Conservation (phyloP, 2,888 invertebrate genomes). For the Cancer borealis region DNA sequence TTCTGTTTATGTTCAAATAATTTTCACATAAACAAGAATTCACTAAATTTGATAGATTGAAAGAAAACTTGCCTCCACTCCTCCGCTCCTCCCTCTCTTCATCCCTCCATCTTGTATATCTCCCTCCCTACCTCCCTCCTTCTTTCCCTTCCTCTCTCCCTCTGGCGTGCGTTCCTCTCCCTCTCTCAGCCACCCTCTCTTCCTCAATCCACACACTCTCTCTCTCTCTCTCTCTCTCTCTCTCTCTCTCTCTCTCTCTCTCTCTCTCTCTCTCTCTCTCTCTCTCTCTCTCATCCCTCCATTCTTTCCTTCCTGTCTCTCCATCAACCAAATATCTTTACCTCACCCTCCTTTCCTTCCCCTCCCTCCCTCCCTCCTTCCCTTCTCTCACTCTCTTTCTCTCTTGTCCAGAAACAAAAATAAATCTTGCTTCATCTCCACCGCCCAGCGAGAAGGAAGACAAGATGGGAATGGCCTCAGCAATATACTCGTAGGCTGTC, state of each 20-base stretch:
- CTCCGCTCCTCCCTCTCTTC: neutral
- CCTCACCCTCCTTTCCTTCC: neutral
- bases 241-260: neutral
- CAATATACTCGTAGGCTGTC: neutral
- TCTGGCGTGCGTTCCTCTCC: neutral
- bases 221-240: neutral
- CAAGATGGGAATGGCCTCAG: neutral
- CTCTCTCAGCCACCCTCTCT: neutral
- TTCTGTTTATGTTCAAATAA: too few species aligned
- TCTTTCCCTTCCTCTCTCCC: neutral
- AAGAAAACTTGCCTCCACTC: neutral
- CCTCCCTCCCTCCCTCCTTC: neutral
- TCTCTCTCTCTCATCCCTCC: neutral
- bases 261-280: neutral
- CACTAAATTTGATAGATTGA: neutral
- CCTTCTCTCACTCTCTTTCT: neutral
- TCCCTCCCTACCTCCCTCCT: neutral
- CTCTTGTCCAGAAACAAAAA: constrained; percentile 7
- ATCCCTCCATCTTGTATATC: neutral
- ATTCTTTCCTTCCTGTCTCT: too few species aligned
- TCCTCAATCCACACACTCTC: neutral
- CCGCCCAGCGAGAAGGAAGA: neutral
- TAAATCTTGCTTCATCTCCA: neutral
- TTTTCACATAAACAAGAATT: too few species aligned
- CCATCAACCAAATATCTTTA: neutral